Percentiles rank a stretch among this genome's conserved stretches.
These are phyloP conservation scores for Stenichneumon culpator DNA, from an alignment of 2,888 invertebrate species.

Conservation along the genomic window DNA sequence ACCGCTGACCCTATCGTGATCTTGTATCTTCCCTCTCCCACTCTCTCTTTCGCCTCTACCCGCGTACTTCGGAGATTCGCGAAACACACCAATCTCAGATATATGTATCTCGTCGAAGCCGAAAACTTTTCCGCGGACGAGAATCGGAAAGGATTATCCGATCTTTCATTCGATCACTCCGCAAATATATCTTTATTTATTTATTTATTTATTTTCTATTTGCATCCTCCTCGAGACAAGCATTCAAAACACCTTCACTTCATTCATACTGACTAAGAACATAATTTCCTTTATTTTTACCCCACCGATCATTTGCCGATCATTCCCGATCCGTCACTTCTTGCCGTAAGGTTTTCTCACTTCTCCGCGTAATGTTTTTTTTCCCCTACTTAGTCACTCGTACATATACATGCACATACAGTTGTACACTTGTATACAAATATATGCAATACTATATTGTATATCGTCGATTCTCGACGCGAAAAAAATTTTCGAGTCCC, in stretches of 20 bases:
- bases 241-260: slow-evolving; percentile 1
- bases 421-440: not conserved
- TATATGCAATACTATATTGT: not conserved
- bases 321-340: not conserved
- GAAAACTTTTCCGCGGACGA: slow-evolving; percentile 29
- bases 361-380: not conserved
- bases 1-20: slow-evolving; percentile 56
- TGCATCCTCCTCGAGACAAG: not conserved
- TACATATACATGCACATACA: not conserved
- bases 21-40: slow-evolving; percentile 19
- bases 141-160: slow-evolving; percentile 10
- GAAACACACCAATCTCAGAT: not conserved
- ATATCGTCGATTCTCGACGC: not conserved
- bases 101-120: not conserved
- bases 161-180: not conserved
- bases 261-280: not conserved
- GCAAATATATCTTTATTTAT: not conserved
- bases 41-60: slow-evolving; percentile 16
- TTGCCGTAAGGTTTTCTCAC: not conserved
- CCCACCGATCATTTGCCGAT: not conserved
- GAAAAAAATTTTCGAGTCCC: slow-evolving; percentile 11
- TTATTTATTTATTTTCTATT: not conserved
- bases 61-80: slow-evolving; percentile 22
- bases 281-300: slow-evolving; percentile 1
- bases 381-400: not conserved